Percentiles rank a stretch among this genome's conserved stretches.
phyloP scores from a whole-genome alignment of 1,140 invertebrate species.

The Aphis craccivora region DNA sequence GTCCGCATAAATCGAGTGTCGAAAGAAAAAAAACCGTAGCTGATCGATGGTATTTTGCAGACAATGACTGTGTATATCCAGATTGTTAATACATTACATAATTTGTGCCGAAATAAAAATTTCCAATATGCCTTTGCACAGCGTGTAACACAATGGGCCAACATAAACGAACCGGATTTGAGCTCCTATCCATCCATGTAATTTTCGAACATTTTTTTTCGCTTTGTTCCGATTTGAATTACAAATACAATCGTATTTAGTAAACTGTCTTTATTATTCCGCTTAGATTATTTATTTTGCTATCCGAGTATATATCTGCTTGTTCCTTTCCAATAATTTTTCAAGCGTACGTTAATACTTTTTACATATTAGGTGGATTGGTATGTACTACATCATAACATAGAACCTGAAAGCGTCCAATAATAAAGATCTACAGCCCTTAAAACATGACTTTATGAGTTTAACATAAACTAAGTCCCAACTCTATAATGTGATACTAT shows the following conservation, averaged over 20 bases:
- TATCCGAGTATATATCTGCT: background rate
- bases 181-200: constrained; percentile 16
- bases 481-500: background rate
- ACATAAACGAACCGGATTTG: constrained; percentile 50
- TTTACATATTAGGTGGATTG: background rate
- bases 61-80: constrained; percentile 51
- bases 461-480: background rate
- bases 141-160: constrained; percentile 32
- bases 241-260: constrained; percentile 38
- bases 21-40: constrained; percentile 40
- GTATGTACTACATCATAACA: background rate
- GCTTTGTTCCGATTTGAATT: constrained; percentile 36
- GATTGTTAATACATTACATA: constrained; percentile 46
- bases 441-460: background rate
- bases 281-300: constrained; percentile 35
- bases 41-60: constrained; percentile 52
- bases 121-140: constrained; percentile 40
- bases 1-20: constrained; percentile 51
- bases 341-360: background rate
- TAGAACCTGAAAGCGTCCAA: background rate
- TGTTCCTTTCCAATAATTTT: background rate
- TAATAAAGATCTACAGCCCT: background rate
- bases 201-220: constrained; percentile 25
- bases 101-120: constrained; percentile 56
- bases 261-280: constrained; percentile 31